Conservation (phyloP, 2,888 invertebrate species). For the Zeuzera pyrina region DNA sequence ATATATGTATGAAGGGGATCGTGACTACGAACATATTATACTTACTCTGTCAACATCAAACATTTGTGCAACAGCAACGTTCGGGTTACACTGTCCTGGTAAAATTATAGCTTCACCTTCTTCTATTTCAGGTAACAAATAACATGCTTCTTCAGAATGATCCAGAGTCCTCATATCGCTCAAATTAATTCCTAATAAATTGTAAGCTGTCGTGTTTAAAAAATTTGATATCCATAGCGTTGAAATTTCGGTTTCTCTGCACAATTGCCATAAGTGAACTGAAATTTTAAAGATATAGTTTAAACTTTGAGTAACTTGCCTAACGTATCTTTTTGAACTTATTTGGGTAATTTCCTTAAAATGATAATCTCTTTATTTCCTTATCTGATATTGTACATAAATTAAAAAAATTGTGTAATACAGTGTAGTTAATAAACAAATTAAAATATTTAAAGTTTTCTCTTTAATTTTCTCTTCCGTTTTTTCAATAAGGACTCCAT, state of each 20-base stretch:
- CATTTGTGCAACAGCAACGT: slow-evolving; percentile 30
- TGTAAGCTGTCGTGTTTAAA: slow-evolving; percentile 25
- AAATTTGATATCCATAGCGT: slow-evolving; percentile 21
- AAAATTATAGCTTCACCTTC: slow-evolving; percentile 37
- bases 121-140: slow-evolving; percentile 31
- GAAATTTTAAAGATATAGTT: slow-evolving; percentile 14
- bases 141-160: slow-evolving; percentile 36
- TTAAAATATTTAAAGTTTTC: no score
- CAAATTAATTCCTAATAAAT: slow-evolving; percentile 22
- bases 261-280: slow-evolving; percentile 52
- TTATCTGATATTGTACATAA: not conserved
- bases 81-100: slow-evolving; percentile 40
- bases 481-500: no score
- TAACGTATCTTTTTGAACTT: not conserved
- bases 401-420: no score
- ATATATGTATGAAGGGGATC: no score
- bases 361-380: not conserved
- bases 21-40: slow-evolving; percentile 9
- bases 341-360: not conserved
- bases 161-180: slow-evolving; percentile 22
- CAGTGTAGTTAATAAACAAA: no score
- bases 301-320: not conserved
- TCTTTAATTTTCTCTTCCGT: no score
- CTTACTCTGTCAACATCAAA: slow-evolving; percentile 38
- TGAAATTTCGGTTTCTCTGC: slow-evolving; percentile 17